These are phyloP conservation scores for Sylvilagus floridanus DNA, from an alignment of 2,797 vertebrate species.

Conservation along the genomic window DNA sequence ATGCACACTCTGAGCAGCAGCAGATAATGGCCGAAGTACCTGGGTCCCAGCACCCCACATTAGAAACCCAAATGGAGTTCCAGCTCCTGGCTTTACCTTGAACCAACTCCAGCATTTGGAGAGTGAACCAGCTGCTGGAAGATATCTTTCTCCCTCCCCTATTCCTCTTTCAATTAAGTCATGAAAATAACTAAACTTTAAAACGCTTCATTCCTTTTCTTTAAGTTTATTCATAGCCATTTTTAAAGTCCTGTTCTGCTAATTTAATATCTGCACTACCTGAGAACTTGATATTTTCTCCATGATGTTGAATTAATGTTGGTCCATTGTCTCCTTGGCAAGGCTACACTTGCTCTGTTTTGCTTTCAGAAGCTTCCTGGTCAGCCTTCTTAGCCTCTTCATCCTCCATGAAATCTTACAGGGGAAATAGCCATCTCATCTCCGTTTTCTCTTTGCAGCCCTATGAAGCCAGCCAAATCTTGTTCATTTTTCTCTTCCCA, in stretches of 20 bases:
- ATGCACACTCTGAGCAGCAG: no score
- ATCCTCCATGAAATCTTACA: not conserved
- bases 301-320: rapidly evolving
- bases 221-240: not conserved
- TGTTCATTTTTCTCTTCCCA: not conserved
- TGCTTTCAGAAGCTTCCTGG: not conserved
- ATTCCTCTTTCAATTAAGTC: no score
- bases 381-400: not conserved
- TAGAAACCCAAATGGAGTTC: no score
- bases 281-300: not conserved
- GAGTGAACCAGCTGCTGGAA: no score
- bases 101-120: no score
- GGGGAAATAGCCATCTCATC: not conserved
- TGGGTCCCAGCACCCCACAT: no score
- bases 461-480: not conserved
- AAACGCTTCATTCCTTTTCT: not conserved
- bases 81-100: no score
- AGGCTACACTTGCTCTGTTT: not conserved
- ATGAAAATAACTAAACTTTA: no score
- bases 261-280: not conserved
- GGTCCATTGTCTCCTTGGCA: not conserved
- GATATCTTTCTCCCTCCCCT: no score
- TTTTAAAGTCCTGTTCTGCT: not conserved
- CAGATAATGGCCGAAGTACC: no score
- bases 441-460: slow-evolving; percentile 29